Evolutionary conservation across 1,140 invertebrate species (phyloP).

Genomic region (Cotesia chilonis): DNA sequence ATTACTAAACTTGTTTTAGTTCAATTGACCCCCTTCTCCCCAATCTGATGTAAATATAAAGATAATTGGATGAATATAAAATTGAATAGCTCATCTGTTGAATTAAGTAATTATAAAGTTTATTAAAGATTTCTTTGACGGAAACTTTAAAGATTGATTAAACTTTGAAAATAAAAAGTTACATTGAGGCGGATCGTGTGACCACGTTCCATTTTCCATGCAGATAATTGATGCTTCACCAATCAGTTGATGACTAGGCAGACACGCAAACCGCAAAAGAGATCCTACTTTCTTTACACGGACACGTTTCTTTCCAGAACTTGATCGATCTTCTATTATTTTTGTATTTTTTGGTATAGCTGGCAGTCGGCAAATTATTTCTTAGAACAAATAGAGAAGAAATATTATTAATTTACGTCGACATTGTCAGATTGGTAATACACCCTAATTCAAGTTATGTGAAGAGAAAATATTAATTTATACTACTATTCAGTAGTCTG

Average conservation of each 20-base stretch:
- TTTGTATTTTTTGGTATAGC: conserved; percentile 76
- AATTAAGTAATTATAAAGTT: conserved; percentile 1
- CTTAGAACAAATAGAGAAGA: conserved; percentile 59
- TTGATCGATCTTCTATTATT: conserved; percentile 67
- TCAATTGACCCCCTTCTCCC: too few relatives aligned
- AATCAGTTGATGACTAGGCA: conserved; percentile 74
- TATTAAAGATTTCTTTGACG: too few relatives aligned
- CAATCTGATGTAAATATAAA: neutral
- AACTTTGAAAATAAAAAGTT: conserved; percentile 49
- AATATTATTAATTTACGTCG: neutral
- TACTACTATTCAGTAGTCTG: too few relatives aligned
- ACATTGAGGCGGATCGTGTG: conserved; percentile 84
- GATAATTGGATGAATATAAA: neutral
- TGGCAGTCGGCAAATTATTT: conserved; percentile 81
- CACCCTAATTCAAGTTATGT: too few relatives aligned
- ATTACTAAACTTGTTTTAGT: too few relatives aligned
- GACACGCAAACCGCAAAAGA: conserved; percentile 80
- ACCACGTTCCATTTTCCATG: conserved; percentile 87
- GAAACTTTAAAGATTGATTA: neutral
- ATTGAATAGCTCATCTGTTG: neutral
- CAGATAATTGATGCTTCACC: conserved; percentile 85
- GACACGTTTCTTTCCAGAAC: conserved; percentile 53
- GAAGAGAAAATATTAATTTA: too few relatives aligned
- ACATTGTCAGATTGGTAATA: neutral
- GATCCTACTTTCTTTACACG: conserved; percentile 76